These are phyloP conservation scores for Kryptolebias marmoratus DNA, from an alignment of 2,113 vertebrate genomes.

Conservation along the genomic window DNA sequence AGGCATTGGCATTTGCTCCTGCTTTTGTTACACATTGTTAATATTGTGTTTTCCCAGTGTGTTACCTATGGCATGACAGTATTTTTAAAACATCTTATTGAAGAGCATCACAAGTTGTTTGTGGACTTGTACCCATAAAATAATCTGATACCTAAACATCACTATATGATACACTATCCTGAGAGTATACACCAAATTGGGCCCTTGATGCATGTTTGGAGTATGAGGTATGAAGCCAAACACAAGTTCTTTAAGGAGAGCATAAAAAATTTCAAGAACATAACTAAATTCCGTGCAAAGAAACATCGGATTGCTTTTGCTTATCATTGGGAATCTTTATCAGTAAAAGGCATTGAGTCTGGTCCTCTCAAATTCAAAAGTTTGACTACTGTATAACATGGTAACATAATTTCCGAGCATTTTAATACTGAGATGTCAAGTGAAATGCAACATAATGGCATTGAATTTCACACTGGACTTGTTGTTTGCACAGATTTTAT, in stretches of 20 bases:
- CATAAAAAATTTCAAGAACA: conserved; percentile 1
- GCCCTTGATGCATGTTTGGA: not conserved
- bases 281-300: not conserved
- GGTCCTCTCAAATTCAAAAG: not conserved
- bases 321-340: not conserved
- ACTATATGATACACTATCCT: not conserved
- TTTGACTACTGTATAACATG: not conserved
- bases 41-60: not conserved
- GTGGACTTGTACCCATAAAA: not conserved
- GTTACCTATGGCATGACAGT: not conserved
- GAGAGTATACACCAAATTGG: not conserved
- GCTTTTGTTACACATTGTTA: not conserved
- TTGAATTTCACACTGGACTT: conserved; percentile 1
- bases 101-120: not conserved
- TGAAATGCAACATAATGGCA: not conserved
- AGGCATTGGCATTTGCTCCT: not conserved
- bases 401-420: not conserved
- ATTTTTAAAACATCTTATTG: not conserved
- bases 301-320: not conserved
- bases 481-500: not conserved
- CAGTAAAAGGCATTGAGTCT: not conserved
- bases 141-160: not conserved
- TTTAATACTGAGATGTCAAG: not conserved
- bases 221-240: not conserved
- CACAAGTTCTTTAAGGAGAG: not conserved